Base-by-base conservation (phyloP, 2,797 vertebrate species). In the Sebastes trivittatus region DNA sequence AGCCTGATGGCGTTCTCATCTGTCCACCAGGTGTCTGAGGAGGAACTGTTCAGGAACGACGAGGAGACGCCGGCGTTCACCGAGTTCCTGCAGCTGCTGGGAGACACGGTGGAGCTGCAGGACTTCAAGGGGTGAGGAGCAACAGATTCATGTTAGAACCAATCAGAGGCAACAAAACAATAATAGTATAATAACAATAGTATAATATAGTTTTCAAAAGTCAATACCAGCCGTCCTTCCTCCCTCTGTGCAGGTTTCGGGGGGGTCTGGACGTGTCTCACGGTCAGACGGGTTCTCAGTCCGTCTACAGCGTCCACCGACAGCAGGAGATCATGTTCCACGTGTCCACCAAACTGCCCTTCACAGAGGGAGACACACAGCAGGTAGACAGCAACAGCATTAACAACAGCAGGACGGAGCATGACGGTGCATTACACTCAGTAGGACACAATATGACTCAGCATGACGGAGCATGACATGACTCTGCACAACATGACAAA, bases 241-340 rank as follows among this genome's bases (percentile, higher is more conserved):
- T 56, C 23, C 18, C 29, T 64, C 30, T 54, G 7, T 22, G 38
- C 82, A 99, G 98, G 76, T 99, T 98, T 82, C 96, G 98, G 56
- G 98, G 98, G 2, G 98, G 98, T 78, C 95, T 99, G 94, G 98
- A 99, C 30, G 97, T 99, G 89, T 97, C 96, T 79, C 98, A 98
- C 0, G 97, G 98, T 73, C 98, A 99, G 95, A 99, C 98, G 0
- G 98, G 98, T 14, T 94, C 88, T 1, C 96, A 98, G 89, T 99
- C 98, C 0, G 94, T 99, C 88, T 99, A 97, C 95, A 98, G 97
- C 0, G 90, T 94, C 80, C 97, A 98, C 95, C 95, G 97, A 86
- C 95, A 96, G 87, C 96, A 96, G 89, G 97, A 99, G 94, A 96
- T 98, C 89, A 98, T 99, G 98, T 99, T 98, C 92, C 98, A 99